Conservation (phyloP, 1,140 invertebrate genomes). For the Temnothorax longispinosus region DNA sequence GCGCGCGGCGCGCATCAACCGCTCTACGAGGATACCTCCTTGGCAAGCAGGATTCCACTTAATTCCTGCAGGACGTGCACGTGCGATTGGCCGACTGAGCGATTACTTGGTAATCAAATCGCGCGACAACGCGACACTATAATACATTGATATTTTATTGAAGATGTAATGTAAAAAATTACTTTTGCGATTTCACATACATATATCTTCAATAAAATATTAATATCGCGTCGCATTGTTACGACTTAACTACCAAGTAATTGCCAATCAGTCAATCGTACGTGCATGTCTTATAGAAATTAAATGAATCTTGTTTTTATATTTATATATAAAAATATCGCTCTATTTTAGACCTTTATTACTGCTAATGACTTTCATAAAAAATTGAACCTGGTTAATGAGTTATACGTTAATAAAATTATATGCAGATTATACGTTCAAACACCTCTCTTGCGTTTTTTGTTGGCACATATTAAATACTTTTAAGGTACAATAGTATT, state of each 20-base stretch:
- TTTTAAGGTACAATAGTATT: neutral
- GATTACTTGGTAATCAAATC: neutral
- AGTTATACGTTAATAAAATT: neutral
- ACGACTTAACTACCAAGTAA: too few relatives aligned
- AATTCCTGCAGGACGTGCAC: conserved; percentile 52
- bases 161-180: neutral
- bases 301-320: too few relatives aligned
- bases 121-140: neutral
- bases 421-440: neutral
- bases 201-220: too few relatives aligned
- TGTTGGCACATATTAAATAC: neutral
- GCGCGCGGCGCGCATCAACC: conserved; percentile 46
- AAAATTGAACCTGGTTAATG: neutral
- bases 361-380: neutral
- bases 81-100: conserved; percentile 36
- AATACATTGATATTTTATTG: neutral
- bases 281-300: too few relatives aligned
- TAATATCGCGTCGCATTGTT: too few relatives aligned
- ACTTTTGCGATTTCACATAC: too few relatives aligned
- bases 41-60: conserved; percentile 63
- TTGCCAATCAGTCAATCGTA: too few relatives aligned
- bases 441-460: neutral
- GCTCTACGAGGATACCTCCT: conserved; percentile 45
- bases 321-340: neutral
- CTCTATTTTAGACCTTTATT: neutral